Percentiles rank a stretch among this genome's conserved stretches.
Conservation (phyloP, 2,888 invertebrate genomes). For the Exephanes ischioxanthus region DNA sequence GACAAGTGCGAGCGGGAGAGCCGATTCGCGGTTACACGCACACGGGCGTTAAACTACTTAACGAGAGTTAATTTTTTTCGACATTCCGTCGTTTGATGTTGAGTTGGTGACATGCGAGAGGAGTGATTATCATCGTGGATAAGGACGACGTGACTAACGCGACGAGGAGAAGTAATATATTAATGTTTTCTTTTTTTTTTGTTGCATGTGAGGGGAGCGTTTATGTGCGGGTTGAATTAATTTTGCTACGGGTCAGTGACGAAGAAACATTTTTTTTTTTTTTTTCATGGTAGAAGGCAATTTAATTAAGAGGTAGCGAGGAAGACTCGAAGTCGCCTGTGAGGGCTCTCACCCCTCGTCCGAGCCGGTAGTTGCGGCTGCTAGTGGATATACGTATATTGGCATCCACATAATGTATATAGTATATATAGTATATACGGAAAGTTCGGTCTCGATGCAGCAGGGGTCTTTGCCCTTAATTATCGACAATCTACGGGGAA, state of each 20-base stretch:
- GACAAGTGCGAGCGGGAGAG: constrained; percentile 8
- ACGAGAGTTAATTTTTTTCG: constrained; percentile 51
- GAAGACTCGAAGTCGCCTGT: neutral
- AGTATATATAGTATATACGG: constrained; percentile 12
- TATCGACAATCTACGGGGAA: constrained; percentile 45
- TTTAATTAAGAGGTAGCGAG: constrained; percentile 50
- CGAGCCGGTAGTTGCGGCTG: constrained; percentile 18
- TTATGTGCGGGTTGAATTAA: neutral
- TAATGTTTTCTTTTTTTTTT: neutral
- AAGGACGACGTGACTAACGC: neutral
- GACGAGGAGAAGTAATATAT: neutral
- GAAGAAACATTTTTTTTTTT: constrained; percentile 31
- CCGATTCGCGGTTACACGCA: constrained; percentile 9
- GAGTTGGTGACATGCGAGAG: neutral
- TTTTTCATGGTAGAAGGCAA: constrained; percentile 32
- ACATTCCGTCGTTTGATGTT: constrained; percentile 13
- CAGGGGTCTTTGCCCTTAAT: constrained; percentile 58
- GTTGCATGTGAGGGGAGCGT: neutral
- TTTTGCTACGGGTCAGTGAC: neutral
- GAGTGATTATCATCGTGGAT: neutral
- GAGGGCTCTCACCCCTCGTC: constrained; percentile 25
- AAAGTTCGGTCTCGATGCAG: constrained; percentile 24
- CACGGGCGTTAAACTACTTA: constrained; percentile 42
- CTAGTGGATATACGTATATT: neutral
- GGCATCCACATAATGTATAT: neutral